Evolutionary conservation across 2,888 invertebrate genomes (phyloP).

Genomic region (Phyto melanocephala): DNA sequence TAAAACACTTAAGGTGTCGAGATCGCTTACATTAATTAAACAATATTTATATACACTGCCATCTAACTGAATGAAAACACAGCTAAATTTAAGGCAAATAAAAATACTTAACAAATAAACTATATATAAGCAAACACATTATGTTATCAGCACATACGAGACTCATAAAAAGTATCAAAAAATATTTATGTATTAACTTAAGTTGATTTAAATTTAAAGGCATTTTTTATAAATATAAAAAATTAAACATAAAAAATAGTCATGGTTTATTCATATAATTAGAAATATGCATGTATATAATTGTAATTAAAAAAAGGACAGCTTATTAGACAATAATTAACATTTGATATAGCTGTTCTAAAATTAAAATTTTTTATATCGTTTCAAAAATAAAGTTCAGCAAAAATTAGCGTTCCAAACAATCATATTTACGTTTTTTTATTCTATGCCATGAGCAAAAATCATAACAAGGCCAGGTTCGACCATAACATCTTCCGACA

Average conservation of each 20-base stretch:
- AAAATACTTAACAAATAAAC: constrained; percentile 39
- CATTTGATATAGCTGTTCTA: constrained; percentile 38
- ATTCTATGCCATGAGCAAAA: constrained; percentile 97
- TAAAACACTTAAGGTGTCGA: constrained; percentile 49
- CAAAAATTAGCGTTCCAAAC: constrained; percentile 35
- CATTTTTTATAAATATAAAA: constrained; percentile 22
- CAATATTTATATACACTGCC: not conserved
- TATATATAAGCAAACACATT: constrained; percentile 28
- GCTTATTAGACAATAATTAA: constrained; percentile 31
- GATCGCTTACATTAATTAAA: constrained; percentile 48
- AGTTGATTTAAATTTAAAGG: constrained; percentile 18
- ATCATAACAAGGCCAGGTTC: constrained; percentile 99
- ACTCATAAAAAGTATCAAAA: constrained; percentile 10
- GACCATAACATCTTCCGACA: constrained; percentile 96
- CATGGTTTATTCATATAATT: constrained; percentile 23
- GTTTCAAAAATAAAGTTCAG: constrained; percentile 51
- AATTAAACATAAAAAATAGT: constrained; percentile 23
- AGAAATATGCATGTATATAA: constrained; percentile 27
- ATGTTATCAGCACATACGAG: constrained; percentile 2
- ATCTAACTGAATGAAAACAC: constrained; percentile 10
- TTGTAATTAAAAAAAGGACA: constrained; percentile 7
- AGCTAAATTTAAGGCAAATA: constrained; percentile 1
- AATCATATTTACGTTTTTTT: constrained; percentile 30
- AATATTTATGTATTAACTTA: constrained; percentile 3
- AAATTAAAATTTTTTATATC: constrained; percentile 30